phyloP scores from a whole-genome alignment of 2,888 invertebrate genomes.

The Drosophila nr. perissopoda region DNA sequence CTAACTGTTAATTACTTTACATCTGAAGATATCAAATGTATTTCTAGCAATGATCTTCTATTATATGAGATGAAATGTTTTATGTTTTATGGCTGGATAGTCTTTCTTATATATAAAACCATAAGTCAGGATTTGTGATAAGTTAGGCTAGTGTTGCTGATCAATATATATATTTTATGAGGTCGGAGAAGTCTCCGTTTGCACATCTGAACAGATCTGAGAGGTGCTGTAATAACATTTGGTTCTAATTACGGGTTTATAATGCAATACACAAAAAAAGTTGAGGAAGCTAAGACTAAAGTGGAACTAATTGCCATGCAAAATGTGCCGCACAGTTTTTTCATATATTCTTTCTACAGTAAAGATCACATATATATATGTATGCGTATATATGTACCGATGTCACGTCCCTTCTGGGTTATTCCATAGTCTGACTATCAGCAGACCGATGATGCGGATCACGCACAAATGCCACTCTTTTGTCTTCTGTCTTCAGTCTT shows the following conservation, averaged over 20 bases:
- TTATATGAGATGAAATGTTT: neutral
- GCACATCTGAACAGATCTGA: neutral
- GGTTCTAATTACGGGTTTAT: neutral
- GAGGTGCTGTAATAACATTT: neutral
- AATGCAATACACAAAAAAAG: neutral
- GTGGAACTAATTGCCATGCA: slow-evolving; percentile 47
- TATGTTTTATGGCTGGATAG: neutral
- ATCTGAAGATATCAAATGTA: neutral
- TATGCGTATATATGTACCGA: neutral
- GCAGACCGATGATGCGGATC: slow-evolving; percentile 41
- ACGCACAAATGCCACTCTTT: slow-evolving; percentile 32
- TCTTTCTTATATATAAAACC: neutral
- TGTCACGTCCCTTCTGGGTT: slow-evolving; percentile 54
- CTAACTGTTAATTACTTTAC: neutral
- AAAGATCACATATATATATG: slow-evolving; percentile 1
- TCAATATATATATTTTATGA: neutral
- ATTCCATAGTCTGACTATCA: slow-evolving; percentile 43
- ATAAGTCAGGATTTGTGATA: neutral
- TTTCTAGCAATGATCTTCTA: neutral
- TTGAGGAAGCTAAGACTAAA: slow-evolving; percentile 2
- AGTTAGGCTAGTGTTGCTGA: neutral
- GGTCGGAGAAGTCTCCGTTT: neutral
- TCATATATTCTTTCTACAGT: neutral
- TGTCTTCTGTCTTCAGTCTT: neutral
- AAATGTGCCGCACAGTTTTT: slow-evolving; percentile 17